Conservation (phyloP, 2,797 vertebrate genomes). For the Podarcis lilfordi region DNA sequence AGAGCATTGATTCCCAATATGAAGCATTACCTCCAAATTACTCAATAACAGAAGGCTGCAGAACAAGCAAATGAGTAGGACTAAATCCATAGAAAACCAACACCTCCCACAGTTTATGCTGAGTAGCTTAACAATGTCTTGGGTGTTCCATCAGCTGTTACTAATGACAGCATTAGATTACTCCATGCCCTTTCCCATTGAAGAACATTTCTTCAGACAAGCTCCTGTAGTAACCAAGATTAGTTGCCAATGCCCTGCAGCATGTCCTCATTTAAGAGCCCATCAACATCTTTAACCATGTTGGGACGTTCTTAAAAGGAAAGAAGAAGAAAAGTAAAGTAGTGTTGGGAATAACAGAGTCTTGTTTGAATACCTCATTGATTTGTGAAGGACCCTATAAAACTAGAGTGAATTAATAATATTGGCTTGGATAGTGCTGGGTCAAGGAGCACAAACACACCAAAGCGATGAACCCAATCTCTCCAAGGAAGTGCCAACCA, state of each 20-base stretch:
- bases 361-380: neutral
- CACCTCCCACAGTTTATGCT: slow-evolving; percentile 3
- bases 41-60: slow-evolving; percentile 17
- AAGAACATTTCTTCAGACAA: slow-evolving; percentile 7
- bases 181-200: neutral
- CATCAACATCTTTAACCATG: neutral
- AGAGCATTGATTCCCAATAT: slow-evolving; percentile 18
- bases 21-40: slow-evolving; percentile 24
- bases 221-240: neutral
- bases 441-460: no score
- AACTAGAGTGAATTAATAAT: no score
- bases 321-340: neutral
- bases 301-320: neutral
- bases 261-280: neutral
- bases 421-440: no score
- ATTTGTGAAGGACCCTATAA: neutral
- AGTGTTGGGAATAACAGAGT: neutral
- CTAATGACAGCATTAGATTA: slow-evolving; percentile 25
- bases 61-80: slow-evolving; percentile 5
- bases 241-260: neutral
- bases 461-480: no score
- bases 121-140: slow-evolving; percentile 18
- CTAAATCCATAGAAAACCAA: slow-evolving; percentile 15
- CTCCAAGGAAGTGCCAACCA: no score
- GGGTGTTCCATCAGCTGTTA: slow-evolving; percentile 16